Evolutionary conservation across 2,888 invertebrate species (phyloP), one percentile per base, ranked within the genome.

Genomic region (Crocallis elinguaria): DNA sequence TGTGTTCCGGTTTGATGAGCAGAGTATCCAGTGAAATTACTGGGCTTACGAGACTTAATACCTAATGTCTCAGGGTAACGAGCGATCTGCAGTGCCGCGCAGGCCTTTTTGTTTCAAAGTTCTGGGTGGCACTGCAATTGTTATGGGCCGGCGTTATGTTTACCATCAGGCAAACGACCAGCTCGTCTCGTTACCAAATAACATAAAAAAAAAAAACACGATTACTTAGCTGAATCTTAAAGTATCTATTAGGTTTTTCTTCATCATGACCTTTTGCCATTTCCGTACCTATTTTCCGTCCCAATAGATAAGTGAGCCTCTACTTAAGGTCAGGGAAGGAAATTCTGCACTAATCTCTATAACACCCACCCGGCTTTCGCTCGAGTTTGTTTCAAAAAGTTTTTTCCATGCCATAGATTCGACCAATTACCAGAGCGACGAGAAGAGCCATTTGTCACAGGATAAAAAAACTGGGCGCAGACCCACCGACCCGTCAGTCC

Each of bases 371-470:
- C 57, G 36, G 45, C 50, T 36, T 57, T 23, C 12, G 38, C 27
- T 17, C 46, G 60, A 66, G 65, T 57, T 49, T 58, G 57, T 50
- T 60, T 59, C 54, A 63, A 63, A 63, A 62, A 41, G 61, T 65
- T 69, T 64, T 65, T 72, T 68, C 65, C 67, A 57, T 74, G 70
- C 75, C 74, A 77, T 79, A 80, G 83, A 84, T 81, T 83, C 74
- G 64, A 77, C 81, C 86, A 83, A 86, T 86, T 84, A 87, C 85
- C 60, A 72, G 65, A 69, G 66, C 72, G 74, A 65, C 71, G 71
- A 75, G 75, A 70, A 71, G 66, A 71, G 72, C 79, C 80, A 86
- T 86, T 86, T 87, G 84, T 86, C 87, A 87, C 84, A 66, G 75
- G 66, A 72, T 79, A 75, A 80, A 82, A 82, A 84, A 84, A 79